phyloP scores from a whole-genome alignment of 2,888 invertebrate genomes.

The Hololepta plana region DNA sequence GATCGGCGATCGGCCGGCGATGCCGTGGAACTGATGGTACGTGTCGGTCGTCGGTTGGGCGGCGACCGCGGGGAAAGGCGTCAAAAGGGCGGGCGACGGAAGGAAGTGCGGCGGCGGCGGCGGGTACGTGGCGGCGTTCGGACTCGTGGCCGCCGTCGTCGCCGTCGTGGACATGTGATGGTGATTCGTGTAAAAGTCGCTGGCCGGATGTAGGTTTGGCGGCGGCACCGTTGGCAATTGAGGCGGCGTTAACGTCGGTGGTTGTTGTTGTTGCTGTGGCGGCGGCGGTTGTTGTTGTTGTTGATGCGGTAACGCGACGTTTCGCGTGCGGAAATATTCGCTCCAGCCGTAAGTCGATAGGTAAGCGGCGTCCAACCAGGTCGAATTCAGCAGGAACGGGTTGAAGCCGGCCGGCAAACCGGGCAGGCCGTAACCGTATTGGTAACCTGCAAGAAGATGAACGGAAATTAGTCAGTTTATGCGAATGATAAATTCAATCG shows the following conservation, averaged over 20 bases:
- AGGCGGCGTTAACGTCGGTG: conserved; percentile 16
- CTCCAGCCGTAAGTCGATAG: conserved; percentile 53
- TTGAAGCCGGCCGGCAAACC: conserved; percentile 50
- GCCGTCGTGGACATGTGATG: conserved; percentile 7
- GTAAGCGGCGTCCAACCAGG: conserved; percentile 73
- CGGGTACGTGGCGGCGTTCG: conserved; percentile 6
- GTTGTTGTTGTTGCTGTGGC: conserved; percentile 27
- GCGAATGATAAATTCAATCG: no score
- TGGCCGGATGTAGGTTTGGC: conserved; percentile 14
- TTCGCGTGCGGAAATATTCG: conserved; percentile 47
- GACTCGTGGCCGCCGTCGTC: conserved; percentile 7
- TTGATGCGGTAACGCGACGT: conserved; percentile 16
- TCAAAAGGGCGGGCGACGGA: conserved; percentile 20
- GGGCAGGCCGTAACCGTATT: conserved; percentile 49
- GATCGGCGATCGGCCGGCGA: conserved; percentile 20
- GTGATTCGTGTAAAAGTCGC: conserved; percentile 12
- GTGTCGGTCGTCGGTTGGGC: conserved; percentile 18
- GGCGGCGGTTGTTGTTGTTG: conserved; percentile 22
- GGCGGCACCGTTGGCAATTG: no score
- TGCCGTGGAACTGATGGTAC: conserved; percentile 7
- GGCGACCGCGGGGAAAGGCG: conserved; percentile 30
- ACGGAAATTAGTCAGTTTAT: background rate
- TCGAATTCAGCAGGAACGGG: conserved; percentile 63
- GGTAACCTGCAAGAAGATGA: conserved; percentile 43
- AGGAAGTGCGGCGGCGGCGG: conserved; percentile 10